phyloP scores from a whole-genome alignment of 2,888 invertebrate species.

The Periphyllus acericola region DNA sequence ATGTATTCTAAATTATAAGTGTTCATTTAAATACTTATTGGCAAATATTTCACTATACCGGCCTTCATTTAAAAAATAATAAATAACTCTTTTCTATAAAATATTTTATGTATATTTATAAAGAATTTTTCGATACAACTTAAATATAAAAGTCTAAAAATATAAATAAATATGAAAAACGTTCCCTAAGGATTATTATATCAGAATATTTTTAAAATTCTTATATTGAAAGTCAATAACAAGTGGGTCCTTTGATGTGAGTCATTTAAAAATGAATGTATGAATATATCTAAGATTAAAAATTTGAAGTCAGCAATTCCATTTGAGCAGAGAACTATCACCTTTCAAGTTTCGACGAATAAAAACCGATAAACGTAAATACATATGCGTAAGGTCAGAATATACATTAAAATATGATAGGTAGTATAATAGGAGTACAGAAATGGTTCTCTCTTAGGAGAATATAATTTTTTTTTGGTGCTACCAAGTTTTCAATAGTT shows the following conservation, averaged over 20 bases:
- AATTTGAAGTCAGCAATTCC: slow-evolving; percentile 1
- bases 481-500: too few species aligned
- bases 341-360: not conserved
- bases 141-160: not conserved
- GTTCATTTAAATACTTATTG: not conserved
- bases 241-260: not conserved
- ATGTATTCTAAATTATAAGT: not conserved
- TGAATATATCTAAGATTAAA: slow-evolving; percentile 27
- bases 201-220: not conserved
- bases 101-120: not conserved
- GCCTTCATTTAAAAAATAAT: not conserved
- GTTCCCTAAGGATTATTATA: not conserved
- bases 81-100: not conserved
- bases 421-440: too few species aligned
- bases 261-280: not conserved
- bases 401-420: too few species aligned
- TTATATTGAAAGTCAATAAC: not conserved
- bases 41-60: not conserved
- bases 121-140: not conserved
- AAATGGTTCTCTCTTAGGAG: too few species aligned
- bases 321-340: not conserved
- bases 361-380: slow-evolving; percentile 2
- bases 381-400: not conserved
- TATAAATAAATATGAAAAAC: not conserved
- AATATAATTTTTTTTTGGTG: too few species aligned